phyloP scores from a whole-genome alignment of 2,797 vertebrate genomes.

The Leptodactylus fallax region DNA sequence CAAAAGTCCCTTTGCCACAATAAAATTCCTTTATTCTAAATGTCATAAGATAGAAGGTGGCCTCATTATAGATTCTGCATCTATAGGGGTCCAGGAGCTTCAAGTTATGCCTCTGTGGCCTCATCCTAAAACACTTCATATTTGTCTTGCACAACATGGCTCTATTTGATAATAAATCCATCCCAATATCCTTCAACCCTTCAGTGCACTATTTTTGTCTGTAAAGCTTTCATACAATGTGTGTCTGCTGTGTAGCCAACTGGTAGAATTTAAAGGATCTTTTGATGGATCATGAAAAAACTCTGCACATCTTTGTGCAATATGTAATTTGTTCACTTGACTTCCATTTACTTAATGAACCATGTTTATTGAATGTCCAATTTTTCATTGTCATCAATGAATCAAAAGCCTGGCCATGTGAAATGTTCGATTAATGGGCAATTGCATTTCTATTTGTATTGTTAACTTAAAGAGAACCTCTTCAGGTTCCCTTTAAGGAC shows the following conservation, averaged over 20 bases:
- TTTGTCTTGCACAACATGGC: no score
- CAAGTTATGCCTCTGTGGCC: no score
- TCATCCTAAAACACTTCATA: no score
- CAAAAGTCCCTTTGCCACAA: no score
- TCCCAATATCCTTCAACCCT: no score
- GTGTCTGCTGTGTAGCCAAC: neutral
- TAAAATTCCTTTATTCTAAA: no score
- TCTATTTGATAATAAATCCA: no score
- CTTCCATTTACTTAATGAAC: constrained; percentile 16
- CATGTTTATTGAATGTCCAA: neutral
- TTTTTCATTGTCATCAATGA: neutral
- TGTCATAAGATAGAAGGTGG: no score
- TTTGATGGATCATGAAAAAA: neutral
- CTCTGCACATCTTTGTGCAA: neutral
- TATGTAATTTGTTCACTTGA: neutral
- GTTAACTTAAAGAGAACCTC: neutral
- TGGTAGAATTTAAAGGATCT: neutral
- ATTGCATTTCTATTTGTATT: neutral
- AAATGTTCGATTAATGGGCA: neutral
- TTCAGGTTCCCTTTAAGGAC: no score
- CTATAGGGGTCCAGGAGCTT: no score
- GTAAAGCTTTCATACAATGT: neutral
- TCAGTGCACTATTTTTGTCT: neutral
- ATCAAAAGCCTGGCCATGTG: neutral
- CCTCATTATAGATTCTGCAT: no score